These are phyloP conservation scores for Dendroctonus ponderosae DNA, from an alignment of 1,140 invertebrate species.

Conservation along the genomic window DNA sequence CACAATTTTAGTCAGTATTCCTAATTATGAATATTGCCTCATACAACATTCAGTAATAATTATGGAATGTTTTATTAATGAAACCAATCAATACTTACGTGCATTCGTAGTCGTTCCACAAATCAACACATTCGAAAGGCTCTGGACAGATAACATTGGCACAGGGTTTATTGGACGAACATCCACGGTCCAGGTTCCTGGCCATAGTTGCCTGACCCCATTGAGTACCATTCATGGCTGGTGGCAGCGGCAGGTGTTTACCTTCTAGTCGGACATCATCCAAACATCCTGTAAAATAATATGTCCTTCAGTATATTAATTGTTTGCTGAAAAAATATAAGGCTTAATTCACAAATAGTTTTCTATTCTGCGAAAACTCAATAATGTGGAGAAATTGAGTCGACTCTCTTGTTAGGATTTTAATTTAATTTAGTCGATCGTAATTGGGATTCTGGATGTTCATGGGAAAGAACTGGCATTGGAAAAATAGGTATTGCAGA, in stretches of 20 bases:
- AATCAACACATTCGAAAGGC: slow-evolving; percentile 93
- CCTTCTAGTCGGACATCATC: slow-evolving; percentile 87
- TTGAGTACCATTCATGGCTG: slow-evolving; percentile 90
- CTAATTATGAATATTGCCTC: not conserved
- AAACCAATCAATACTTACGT: slow-evolving; percentile 69
- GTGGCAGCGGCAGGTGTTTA: slow-evolving; percentile 86
- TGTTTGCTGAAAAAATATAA: not conserved
- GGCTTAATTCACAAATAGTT: not conserved
- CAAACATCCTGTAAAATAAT: slow-evolving; percentile 65
- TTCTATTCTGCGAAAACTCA: too few relatives aligned
- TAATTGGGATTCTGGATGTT: too few relatives aligned
- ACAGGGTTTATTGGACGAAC: slow-evolving; percentile 92
- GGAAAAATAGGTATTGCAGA: too few relatives aligned
- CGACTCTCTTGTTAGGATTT: too few relatives aligned
- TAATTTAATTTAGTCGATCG: too few relatives aligned
- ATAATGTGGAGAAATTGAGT: too few relatives aligned
- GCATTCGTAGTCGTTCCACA: slow-evolving; percentile 97
- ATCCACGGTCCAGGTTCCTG: slow-evolving; percentile 84
- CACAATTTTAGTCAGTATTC: not conserved
- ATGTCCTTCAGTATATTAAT: not conserved
- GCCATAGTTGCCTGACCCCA: slow-evolving; percentile 93
- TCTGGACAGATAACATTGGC: slow-evolving; percentile 86
- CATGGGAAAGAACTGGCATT: too few relatives aligned
- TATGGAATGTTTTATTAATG: slow-evolving; percentile 5
- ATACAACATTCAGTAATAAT: slow-evolving; percentile 3